phyloP scores from a whole-genome alignment of 2,888 invertebrate genomes.

The Torymus aiolomorphi region DNA sequence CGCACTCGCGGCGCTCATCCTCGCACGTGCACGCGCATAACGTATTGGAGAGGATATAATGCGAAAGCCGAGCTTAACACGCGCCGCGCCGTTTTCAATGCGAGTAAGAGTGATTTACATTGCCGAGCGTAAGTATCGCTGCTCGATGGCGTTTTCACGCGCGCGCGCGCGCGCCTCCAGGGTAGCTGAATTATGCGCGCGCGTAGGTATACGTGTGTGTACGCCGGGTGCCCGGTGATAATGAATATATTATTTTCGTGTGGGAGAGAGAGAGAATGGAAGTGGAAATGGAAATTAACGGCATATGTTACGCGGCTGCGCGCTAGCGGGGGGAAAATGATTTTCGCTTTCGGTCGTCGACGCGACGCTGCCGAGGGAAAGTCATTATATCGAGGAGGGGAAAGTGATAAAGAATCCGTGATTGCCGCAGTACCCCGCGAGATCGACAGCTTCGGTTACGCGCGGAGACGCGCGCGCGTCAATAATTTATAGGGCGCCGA shows the following conservation, averaged over 20 bases:
- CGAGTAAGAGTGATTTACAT: slow-evolving; percentile 42
- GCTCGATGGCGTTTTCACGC: too few species aligned
- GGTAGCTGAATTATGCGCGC: not conserved
- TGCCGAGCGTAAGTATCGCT: not conserved
- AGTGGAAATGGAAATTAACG: slow-evolving; percentile 5
- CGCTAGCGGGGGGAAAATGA: slow-evolving; percentile 6
- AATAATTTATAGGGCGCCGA: too few species aligned
- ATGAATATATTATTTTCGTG: slow-evolving; percentile 32
- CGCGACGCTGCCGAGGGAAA: slow-evolving; percentile 14
- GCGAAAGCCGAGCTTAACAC: slow-evolving; percentile 40
- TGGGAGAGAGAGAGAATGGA: not conserved
- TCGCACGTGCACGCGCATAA: too few species aligned
- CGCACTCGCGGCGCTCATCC: not conserved
- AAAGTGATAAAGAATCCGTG: slow-evolving; percentile 33
- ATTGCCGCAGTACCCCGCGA: not conserved
- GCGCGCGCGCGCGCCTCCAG: not conserved
- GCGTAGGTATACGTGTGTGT: not conserved
- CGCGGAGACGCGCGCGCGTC: too few species aligned
- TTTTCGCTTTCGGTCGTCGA: slow-evolving; percentile 12
- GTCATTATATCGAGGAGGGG: slow-evolving; percentile 28
- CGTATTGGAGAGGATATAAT: not conserved
- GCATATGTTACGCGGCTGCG: not conserved
- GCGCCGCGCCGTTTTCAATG: not conserved
- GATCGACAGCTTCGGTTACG: not conserved
- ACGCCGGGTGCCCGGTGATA: not conserved